Evolutionary conservation across 2,888 invertebrate species (phyloP), one percentile per base, ranked within the genome.

Genomic region (Drosophila cognata): DNA sequence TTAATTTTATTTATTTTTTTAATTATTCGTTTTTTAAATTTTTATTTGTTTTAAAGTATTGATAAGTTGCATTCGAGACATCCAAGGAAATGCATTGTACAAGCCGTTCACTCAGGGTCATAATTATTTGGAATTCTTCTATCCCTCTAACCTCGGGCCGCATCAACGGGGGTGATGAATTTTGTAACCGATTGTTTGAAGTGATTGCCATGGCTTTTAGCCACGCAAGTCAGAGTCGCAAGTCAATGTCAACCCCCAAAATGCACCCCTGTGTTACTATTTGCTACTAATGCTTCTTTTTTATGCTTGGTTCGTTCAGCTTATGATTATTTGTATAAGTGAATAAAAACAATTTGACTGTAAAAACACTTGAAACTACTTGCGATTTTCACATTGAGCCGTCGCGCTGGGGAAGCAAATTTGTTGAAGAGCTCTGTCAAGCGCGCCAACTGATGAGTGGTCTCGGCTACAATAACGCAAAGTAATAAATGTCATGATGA

Each of bases 291-390:
- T 79, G 75, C 46, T 62, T 59, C 62, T 68, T 70, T 76, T 59
- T 59, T 41, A 48, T 62, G 25, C 43, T 55, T 29, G 41, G 31
- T 50, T 36, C 66, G 71, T 66, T 73, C 59, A 66, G 72, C 73
- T 75, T 78, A 70, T 76, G 74, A 78, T 82, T 88, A 74, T 84
- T 84, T 79, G 74, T 81, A 66, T 80, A 89, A 88, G 73, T 81
- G 85, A 88, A 88, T 83, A 88, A 88, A 88, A 88, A 89, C 89
- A 85, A 85, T 88, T 88, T 88, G 80, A 87, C 85, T 88, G 88
- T 78, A 75, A 88, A 89, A 86, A 81, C 81, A 84, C 88, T 88
- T 77, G 84, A 88, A 85, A 85, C 83, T 80, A 65, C 83, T 89
- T 84, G 73, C 63, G 74, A 85, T 79, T 85, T 82, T 88, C 77